phyloP scores from a whole-genome alignment of 37 sponge, comb jelly and placozoan genomes.

The Lycopodina hypogea region DNA sequence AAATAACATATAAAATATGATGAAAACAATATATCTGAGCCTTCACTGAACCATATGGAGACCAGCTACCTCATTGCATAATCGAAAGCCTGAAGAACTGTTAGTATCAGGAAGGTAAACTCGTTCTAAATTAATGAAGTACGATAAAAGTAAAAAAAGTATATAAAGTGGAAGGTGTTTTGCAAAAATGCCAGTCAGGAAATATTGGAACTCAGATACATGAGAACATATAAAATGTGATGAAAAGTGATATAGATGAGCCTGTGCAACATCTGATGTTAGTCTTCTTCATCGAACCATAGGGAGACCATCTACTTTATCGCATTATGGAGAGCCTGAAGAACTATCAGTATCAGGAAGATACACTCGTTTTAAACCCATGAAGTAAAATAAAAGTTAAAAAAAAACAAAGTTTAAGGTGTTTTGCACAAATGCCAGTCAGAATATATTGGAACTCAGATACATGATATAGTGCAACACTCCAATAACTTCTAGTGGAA shows the following conservation, averaged over 20 bases:
- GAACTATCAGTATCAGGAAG: too few species aligned
- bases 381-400: too few species aligned
- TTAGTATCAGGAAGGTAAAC: background rate
- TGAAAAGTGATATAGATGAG: background rate
- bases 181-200: slow-evolving; percentile 1
- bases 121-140: background rate
- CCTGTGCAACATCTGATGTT: slow-evolving; percentile 4
- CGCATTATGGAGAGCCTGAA: too few species aligned
- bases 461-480: background rate
- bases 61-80: slow-evolving; percentile 1
- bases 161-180: background rate
- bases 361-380: too few species aligned
- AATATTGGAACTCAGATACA: slow-evolving; percentile 3
- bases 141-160: background rate
- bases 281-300: too few species aligned
- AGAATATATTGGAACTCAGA: too few species aligned
- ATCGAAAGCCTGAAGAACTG: background rate
- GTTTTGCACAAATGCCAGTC: too few species aligned
- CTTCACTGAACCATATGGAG: background rate
- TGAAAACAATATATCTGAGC: background rate
- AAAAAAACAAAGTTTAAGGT: too few species aligned
- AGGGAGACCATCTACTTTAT: too few species aligned
- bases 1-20: background rate
- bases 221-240: too few species aligned
- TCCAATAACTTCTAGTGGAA: background rate